Conservation (phyloP, 2,888 invertebrate species). For the Pachymerium ferrugineum region DNA sequence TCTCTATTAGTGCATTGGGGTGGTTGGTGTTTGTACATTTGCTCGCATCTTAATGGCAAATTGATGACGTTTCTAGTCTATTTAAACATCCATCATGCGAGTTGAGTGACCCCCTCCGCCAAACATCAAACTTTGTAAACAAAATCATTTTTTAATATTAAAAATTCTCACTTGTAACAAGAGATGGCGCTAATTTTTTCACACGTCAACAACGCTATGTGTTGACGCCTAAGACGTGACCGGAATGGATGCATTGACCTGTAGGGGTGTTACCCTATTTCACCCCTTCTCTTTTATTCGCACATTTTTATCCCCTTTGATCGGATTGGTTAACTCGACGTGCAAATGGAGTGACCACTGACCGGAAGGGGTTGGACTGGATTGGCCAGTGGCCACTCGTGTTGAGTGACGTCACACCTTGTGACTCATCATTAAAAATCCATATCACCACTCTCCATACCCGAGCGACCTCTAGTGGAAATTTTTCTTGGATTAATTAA, state of each 20-base stretch:
- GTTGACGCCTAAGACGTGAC: not conserved
- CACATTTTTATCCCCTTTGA: not conserved
- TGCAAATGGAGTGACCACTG: not conserved
- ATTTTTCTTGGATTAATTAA: not conserved
- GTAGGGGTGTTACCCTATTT: constrained; percentile 1
- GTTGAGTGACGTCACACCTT: not conserved
- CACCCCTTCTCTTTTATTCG: not conserved
- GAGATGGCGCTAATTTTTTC: not conserved
- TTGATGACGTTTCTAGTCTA: constrained; percentile 1
- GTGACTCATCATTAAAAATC: not conserved
- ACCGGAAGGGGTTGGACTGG: not conserved
- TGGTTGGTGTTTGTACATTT: constrained; percentile 11
- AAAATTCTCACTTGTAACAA: not conserved
- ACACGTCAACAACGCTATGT: not conserved
- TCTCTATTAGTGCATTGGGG: constrained; percentile 13
- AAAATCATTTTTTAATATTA: too few relatives aligned
- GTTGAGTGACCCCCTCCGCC: not conserved
- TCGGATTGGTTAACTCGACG: not conserved
- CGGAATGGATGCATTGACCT: not conserved
- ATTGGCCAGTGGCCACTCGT: not conserved
- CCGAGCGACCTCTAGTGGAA: not conserved
- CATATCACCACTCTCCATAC: not conserved
- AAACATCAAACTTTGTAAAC: not conserved
- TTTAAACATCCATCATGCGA: not conserved
- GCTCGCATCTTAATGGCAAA: not conserved